Percentiles rank a stretch among this genome's conserved stretches.
These are phyloP conservation scores for Anolis sagrei DNA, from an alignment of 2,113 vertebrate species.

Conservation along the genomic window DNA sequence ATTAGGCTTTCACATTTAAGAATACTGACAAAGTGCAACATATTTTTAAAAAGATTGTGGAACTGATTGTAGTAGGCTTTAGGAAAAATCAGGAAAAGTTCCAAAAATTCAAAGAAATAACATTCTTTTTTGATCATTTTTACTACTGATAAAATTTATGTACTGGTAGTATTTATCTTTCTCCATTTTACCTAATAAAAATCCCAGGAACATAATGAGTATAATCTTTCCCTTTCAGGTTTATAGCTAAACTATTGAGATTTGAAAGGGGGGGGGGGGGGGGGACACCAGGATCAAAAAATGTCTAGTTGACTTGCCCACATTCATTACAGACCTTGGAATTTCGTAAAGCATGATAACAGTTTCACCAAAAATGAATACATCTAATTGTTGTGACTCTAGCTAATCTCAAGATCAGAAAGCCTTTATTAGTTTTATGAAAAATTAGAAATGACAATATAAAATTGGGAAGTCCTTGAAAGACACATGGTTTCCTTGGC, in stretches of 20 bases:
- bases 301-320: neutral
- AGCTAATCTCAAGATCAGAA: too few species aligned
- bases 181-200: neutral
- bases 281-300: neutral
- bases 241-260: neutral
- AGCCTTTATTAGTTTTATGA: too few species aligned
- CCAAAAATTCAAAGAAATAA: neutral
- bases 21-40: neutral
- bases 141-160: neutral
- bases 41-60: neutral
- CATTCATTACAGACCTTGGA: neutral
- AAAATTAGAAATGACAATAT: neutral
- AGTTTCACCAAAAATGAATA: neutral
- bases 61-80: neutral
- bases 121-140: too few species aligned
- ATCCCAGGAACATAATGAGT: neutral
- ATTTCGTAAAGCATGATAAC: neutral
- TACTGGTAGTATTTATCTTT: neutral
- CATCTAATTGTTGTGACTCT: neutral
- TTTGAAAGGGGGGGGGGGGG: too few species aligned
- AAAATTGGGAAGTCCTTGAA: neutral
- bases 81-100: neutral
- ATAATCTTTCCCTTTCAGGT: neutral
- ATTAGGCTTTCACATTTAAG: neutral
- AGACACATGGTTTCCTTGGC: neutral